A percentile compares a stretch with the other conserved stretches of the same genome.
These are phyloP conservation scores for Zoanthus sansibaricus DNA, from an alignment of 92 coral and sea anemone genomes.

Conservation along the genomic window DNA sequence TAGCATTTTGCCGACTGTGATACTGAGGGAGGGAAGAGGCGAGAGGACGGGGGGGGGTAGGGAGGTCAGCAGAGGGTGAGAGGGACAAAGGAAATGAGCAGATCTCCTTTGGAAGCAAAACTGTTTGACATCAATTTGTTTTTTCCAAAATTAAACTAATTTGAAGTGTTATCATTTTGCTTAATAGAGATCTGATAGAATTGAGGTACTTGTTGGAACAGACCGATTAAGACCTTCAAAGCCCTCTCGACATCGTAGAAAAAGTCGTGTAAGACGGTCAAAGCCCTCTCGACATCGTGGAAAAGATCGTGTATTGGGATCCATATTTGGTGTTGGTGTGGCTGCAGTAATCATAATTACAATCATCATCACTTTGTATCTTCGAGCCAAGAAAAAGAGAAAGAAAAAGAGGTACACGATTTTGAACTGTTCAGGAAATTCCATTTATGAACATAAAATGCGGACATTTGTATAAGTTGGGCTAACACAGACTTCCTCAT, in stretches of 20 bases:
- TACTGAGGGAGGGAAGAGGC: too few species aligned
- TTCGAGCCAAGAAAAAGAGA: not conserved
- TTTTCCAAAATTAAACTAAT: too few species aligned
- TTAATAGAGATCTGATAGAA: not conserved
- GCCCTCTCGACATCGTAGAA: not conserved
- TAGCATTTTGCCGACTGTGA: too few species aligned
- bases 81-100: too few species aligned
- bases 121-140: too few species aligned
- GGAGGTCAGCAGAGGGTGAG: too few species aligned
- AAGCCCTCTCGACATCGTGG: not conserved
- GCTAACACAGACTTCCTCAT: not conserved
- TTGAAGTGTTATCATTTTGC: too few species aligned
- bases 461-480: too few species aligned
- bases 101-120: too few species aligned
- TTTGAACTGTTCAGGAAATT: too few species aligned
- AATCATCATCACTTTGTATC: not conserved
- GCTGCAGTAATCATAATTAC: constrained; percentile 9
- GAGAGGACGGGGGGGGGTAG: too few species aligned
- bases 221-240: not conserved
- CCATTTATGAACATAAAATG: too few species aligned
- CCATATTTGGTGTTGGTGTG: constrained; percentile 38
- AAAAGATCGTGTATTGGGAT: constrained; percentile 15
- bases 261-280: not conserved
- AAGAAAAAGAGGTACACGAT: constrained; percentile 24
- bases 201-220: not conserved